These are phyloP conservation scores for Malachius bipustulatus DNA, from an alignment of 2,888 invertebrate species.

Conservation along the genomic window DNA sequence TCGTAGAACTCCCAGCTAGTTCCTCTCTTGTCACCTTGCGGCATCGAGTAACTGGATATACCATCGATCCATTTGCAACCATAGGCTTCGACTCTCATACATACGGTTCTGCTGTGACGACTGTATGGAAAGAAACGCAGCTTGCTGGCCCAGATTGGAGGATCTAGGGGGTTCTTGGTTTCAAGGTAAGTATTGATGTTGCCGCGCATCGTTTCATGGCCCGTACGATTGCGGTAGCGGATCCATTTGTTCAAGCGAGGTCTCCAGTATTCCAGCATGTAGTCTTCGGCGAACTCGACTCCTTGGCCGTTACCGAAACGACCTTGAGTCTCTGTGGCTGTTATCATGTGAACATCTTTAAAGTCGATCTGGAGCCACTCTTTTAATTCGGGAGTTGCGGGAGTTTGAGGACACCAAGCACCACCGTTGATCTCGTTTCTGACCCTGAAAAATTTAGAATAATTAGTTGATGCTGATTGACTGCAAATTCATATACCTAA, in stretches of 20 bases:
- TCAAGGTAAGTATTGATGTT: constrained; percentile 82
- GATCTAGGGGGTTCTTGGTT: constrained; percentile 62
- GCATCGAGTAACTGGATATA: constrained; percentile 75
- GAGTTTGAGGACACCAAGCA: constrained; percentile 84
- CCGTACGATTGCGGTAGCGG: constrained; percentile 60
- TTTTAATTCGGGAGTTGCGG: constrained; percentile 62
- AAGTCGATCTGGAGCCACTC: constrained; percentile 77
- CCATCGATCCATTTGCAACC: constrained; percentile 81
- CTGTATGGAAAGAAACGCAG: constrained; percentile 79
- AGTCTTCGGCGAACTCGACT: constrained; percentile 74
- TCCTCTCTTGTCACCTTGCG: constrained; percentile 73
- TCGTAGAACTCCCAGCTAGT: constrained; percentile 73
- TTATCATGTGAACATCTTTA: constrained; percentile 66
- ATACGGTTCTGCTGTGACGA: constrained; percentile 71
- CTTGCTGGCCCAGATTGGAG: constrained; percentile 75
- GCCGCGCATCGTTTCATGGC: constrained; percentile 63
- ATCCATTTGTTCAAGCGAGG: constrained; percentile 71
- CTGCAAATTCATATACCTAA: neutral
- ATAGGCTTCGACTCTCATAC: constrained; percentile 83
- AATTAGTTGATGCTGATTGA: neutral
- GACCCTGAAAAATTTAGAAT: constrained; percentile 46
- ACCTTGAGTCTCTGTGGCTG: constrained; percentile 72
- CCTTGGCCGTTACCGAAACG: constrained; percentile 88
- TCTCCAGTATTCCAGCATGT: constrained; percentile 74
- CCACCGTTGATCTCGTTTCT: constrained; percentile 74